phyloP scores from a whole-genome alignment of 2,797 vertebrate genomes.

The Micromesistius poutassou region DNA sequence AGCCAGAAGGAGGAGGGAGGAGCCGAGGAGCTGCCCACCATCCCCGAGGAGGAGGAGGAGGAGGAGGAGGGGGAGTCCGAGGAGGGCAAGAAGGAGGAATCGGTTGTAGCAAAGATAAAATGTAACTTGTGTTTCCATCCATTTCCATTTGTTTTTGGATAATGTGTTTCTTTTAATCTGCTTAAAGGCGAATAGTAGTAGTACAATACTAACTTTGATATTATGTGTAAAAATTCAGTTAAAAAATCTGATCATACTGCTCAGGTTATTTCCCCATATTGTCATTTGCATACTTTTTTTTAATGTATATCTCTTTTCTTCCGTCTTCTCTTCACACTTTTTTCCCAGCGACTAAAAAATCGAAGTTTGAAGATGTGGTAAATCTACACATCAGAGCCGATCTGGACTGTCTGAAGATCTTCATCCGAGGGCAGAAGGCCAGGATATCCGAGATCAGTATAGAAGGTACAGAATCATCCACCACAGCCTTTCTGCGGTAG shows the following conservation, averaged over 20 bases:
- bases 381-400: constrained; percentile 86
- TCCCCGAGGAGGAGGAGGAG: constrained; percentile 78
- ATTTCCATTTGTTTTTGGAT: background rate
- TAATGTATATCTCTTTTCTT: background rate
- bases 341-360: constrained; percentile 77
- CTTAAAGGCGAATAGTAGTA: background rate
- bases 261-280: too few species aligned
- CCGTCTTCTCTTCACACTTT: constrained; percentile 13
- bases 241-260: background rate
- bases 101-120: constrained; percentile 58
- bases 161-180: background rate
- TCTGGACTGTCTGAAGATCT: constrained; percentile 86
- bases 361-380: constrained; percentile 84
- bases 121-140: constrained; percentile 41
- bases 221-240: background rate
- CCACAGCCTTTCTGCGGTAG: background rate
- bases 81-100: constrained; percentile 79
- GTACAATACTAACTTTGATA: background rate
- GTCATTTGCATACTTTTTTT: background rate
- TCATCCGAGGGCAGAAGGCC: constrained; percentile 86
- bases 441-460: constrained; percentile 92
- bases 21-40: constrained; percentile 65
- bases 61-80: constrained; percentile 76
- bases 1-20: constrained; percentile 73
- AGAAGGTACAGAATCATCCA: constrained; percentile 75